Conservation (phyloP, 2,113 vertebrate genomes). For the Pomatorhinus ruficollis region DNA sequence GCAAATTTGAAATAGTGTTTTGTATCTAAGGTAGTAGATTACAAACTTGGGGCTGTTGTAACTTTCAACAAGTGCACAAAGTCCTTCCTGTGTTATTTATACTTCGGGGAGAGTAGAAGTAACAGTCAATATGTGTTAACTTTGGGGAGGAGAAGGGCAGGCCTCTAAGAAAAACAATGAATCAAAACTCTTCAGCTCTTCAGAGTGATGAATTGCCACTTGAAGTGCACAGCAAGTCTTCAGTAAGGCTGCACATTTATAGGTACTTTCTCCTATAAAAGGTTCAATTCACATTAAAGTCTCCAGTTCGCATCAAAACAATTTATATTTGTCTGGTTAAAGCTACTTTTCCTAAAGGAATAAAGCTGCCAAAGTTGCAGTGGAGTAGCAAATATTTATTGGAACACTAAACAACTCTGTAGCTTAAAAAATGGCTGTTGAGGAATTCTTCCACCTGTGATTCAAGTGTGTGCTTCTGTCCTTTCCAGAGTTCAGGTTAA, state of each 20-base stretch:
- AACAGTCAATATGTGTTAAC: background rate
- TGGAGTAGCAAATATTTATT: background rate
- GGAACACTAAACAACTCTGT: background rate
- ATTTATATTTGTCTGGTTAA: slow-evolving; percentile 19
- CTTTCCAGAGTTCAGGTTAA: background rate
- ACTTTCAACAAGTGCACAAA: background rate
- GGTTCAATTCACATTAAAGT: background rate
- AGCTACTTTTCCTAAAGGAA: background rate
- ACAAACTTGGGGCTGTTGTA: background rate
- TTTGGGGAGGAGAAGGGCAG: background rate
- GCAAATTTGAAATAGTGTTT: background rate
- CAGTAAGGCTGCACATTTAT: background rate
- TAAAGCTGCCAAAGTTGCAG: background rate
- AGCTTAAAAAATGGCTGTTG: background rate
- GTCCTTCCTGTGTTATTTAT: background rate
- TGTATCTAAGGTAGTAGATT: background rate
- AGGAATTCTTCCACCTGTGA: background rate
- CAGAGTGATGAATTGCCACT: background rate
- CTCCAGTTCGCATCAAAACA: background rate
- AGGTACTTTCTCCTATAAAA: background rate
- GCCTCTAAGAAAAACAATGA: background rate
- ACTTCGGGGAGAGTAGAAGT: background rate
- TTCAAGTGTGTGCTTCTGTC: background rate
- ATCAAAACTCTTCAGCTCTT: background rate
- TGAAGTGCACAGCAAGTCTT: background rate